Base-by-base conservation (phyloP, 2,797 vertebrate genomes). In the Eidolon dupreanum region DNA sequence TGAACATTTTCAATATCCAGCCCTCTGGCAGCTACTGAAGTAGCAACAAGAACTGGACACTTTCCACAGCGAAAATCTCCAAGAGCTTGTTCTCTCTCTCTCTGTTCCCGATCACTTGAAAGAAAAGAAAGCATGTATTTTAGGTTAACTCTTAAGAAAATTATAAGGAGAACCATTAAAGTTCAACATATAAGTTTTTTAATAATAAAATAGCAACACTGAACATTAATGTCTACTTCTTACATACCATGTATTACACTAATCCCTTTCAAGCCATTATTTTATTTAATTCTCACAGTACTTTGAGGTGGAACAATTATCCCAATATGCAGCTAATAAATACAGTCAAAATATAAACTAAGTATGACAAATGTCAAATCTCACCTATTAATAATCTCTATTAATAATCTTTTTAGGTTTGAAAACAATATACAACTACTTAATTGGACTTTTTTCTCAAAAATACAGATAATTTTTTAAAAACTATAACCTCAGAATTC, bases 1-100 rank as follows among this genome's bases (percentile, higher is more conserved):
- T 99, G 99, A 73, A 99, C 99, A 0, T 99, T 99, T 94, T 99
- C 99, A 73, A 99, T 99, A 93, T 99, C 99, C 92, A 99, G 97
- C 3, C 99, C 99, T 36, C 99, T 99, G 78, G 99, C 99, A 26
- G 99, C 99, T 1, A 99, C 99, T 0, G 99, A 99, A 2, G 99
- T 99, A 24, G 99, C 99, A 88, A 99, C 99, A 61, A 99, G 99
- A 81, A 99, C 98, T 0, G 99, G 99, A 89, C 99, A 99, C 53
- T 97, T 99, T 36, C 99, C 99, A 2, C 98, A 98, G 88, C 99
- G 99, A 97, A 99, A 99, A 95, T 99, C 99, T 6, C 46, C 78
- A 92, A 99, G 99, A 0, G 99, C 99, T 93, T 97, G 95, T 95
- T 99, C 99, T 43, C 99, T 97, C 93, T 99, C 99, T 63, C 98